Conservation (phyloP, 2,888 invertebrate species). For the Cheilosia pagana region DNA sequence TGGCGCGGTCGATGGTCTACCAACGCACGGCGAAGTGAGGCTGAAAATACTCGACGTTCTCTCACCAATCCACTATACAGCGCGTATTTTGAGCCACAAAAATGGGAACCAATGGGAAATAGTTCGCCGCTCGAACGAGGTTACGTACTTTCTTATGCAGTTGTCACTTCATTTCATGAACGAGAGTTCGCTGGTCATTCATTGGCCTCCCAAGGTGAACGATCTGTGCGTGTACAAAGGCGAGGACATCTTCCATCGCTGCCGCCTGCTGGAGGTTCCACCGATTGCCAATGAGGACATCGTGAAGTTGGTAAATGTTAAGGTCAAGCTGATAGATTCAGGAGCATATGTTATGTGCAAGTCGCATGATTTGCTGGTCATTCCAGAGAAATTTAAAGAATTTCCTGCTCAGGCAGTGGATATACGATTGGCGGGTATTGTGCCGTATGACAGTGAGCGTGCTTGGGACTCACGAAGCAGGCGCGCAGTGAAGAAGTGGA, state of each 20-base stretch:
- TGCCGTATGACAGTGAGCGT: slow-evolving; percentile 85
- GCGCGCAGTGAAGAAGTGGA: slow-evolving; percentile 82
- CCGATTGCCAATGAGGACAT: slow-evolving; percentile 77
- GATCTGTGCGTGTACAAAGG: slow-evolving; percentile 85
- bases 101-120: slow-evolving; percentile 69
- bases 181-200: slow-evolving; percentile 76
- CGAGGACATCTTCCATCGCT: slow-evolving; percentile 85
- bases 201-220: slow-evolving; percentile 84
- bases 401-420: slow-evolving; percentile 84
- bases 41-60: slow-evolving; percentile 76
- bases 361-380: slow-evolving; percentile 79
- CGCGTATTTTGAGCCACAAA: slow-evolving; percentile 84
- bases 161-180: slow-evolving; percentile 77
- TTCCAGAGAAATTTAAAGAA: slow-evolving; percentile 84
- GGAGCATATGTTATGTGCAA: slow-evolving; percentile 84
- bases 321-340: slow-evolving; percentile 86
- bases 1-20: slow-evolving; percentile 77
- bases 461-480: slow-evolving; percentile 84
- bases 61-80: slow-evolving; percentile 87
- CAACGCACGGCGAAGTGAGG: slow-evolving; percentile 52
- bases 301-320: slow-evolving; percentile 73
- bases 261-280: slow-evolving; percentile 84
- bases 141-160: slow-evolving; percentile 77
- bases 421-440: slow-evolving; percentile 84
- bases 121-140: slow-evolving; percentile 76